phyloP scores from a whole-genome alignment of 1,140 invertebrate genomes.

The Cotesia chilonis region DNA sequence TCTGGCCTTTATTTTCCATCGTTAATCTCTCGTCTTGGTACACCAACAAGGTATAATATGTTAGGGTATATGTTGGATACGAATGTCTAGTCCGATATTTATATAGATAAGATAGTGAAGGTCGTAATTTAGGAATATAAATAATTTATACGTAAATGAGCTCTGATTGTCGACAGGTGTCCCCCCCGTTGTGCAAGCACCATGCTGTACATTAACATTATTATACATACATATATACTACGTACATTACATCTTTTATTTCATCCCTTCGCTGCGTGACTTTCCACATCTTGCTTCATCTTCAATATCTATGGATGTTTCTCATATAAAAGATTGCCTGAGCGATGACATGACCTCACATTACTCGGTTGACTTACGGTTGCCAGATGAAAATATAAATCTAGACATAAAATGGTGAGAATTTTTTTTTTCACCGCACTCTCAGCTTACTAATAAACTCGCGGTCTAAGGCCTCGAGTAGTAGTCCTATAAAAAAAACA shows the following conservation, averaged over 20 bases:
- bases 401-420: conserved; percentile 1
- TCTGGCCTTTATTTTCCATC: neutral
- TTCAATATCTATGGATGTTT: neutral
- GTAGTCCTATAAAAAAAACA: neutral
- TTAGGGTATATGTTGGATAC: too few relatives aligned
- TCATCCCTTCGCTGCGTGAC: neutral
- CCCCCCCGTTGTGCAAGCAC: conserved; percentile 25
- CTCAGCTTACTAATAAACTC: neutral
- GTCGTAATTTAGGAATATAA: conserved; percentile 24
- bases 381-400: conserved; percentile 4
- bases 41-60: neutral
- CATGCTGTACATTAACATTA: too few relatives aligned
- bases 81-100: neutral
- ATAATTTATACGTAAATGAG: conserved; percentile 24
- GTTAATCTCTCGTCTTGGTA: conserved; percentile 4
- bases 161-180: conserved; percentile 33
- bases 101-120: conserved; percentile 1
- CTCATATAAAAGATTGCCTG: conserved; percentile 8
- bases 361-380: conserved; percentile 8
- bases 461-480: neutral
- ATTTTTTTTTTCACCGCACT: neutral
- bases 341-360: conserved; percentile 13
- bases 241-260: neutral
- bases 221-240: too few relatives aligned
- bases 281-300: conserved; percentile 18